phyloP scores from a whole-genome alignment of 2,113 vertebrate species.

The Raphicerus campestris region DNA sequence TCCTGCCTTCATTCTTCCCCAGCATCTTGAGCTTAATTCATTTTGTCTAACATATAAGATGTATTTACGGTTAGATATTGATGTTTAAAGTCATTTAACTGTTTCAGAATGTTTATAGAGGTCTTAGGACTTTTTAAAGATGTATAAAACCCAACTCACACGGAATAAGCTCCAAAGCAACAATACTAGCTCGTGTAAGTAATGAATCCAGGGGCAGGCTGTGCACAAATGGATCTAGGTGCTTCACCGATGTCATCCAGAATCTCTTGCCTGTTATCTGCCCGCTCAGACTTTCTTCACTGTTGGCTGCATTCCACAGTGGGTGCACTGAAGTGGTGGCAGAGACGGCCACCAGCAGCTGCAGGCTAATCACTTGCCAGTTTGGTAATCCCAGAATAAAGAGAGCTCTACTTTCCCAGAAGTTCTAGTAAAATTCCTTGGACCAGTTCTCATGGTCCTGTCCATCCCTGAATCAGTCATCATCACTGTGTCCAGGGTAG shows the following conservation, averaged over 20 bases:
- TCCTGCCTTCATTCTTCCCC: not conserved
- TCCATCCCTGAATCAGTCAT: not conserved
- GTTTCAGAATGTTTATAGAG: not conserved
- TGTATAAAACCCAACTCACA: not conserved
- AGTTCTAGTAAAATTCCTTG: slow-evolving; percentile 25
- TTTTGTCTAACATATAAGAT: not conserved
- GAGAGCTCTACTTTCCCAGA: not conserved
- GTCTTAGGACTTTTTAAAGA: not conserved
- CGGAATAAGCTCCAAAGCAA: not conserved
- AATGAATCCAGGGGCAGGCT: not conserved
- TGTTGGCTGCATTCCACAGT: not conserved
- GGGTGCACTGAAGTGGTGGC: not conserved
- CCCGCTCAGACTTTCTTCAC: not conserved
- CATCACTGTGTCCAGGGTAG: not conserved
- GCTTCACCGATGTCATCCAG: not conserved
- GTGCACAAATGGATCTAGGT: not conserved
- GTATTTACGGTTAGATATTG: not conserved
- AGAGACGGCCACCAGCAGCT: not conserved
- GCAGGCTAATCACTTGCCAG: not conserved
- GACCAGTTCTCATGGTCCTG: not conserved
- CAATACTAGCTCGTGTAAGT: not conserved
- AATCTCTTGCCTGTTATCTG: not conserved
- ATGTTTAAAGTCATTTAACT: not conserved
- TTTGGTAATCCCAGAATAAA: slow-evolving; percentile 24
- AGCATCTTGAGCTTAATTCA: not conserved